phyloP scores from a whole-genome alignment of 2,113 vertebrate species.

The Bufo bufo region DNA sequence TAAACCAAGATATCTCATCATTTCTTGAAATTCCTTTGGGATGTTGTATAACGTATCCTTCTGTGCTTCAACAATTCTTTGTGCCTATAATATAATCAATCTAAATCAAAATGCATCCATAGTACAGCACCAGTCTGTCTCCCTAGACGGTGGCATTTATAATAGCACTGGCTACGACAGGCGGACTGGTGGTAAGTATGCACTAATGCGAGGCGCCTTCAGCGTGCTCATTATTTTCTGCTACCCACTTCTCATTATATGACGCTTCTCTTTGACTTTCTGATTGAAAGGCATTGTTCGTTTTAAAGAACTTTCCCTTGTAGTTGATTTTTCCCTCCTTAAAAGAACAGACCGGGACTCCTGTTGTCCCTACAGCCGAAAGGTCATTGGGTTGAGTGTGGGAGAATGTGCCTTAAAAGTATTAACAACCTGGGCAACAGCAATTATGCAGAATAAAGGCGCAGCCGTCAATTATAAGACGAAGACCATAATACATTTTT shows the following conservation, averaged over 20 bases:
- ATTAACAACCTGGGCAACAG: constrained; percentile 40
- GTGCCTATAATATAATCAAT: background rate
- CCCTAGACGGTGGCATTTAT: constrained; percentile 23
- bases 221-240: constrained; percentile 39
- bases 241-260: constrained; percentile 38
- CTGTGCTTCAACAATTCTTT: background rate
- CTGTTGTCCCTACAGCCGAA: constrained; percentile 53
- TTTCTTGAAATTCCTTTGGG: background rate
- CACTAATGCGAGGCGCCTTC: background rate
- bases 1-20: too few species aligned
- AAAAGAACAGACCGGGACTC: constrained; percentile 48
- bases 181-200: constrained; percentile 13
- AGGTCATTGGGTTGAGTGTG: constrained; percentile 52
- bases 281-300: constrained; percentile 51
- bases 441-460: constrained; percentile 51
- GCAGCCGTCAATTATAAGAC: constrained; percentile 25
- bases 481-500: constrained; percentile 44
- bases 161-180: background rate
- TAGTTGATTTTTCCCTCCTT: constrained; percentile 27
- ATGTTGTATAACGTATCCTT: too few species aligned
- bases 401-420: constrained; percentile 41
- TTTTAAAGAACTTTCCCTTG: constrained; percentile 44
- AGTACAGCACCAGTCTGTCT: constrained; percentile 19
- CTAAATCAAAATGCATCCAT: background rate
- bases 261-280: constrained; percentile 44